A percentile compares a stretch with the other conserved stretches of the same genome.
These are phyloP conservation scores for Florisuga fusca DNA, from an alignment of 2,797 vertebrate genomes.

Conservation along the genomic window DNA sequence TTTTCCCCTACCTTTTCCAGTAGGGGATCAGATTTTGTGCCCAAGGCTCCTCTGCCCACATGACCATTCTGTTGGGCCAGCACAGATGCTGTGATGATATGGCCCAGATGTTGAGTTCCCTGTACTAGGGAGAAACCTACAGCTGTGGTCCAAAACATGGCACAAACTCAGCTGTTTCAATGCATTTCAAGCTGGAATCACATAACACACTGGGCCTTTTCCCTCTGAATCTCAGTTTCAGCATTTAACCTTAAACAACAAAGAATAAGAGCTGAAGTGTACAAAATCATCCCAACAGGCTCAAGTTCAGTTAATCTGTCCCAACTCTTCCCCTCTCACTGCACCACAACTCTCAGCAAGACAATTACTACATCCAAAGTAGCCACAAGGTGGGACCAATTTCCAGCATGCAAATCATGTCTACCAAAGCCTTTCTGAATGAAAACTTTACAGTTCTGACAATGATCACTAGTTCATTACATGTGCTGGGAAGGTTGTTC, in stretches of 20 bases:
- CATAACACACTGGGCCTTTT: background rate
- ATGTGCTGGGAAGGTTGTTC: rapidly evolving
- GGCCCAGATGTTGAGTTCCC: background rate
- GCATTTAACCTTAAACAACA: background rate
- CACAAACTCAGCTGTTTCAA: conserved; percentile 11
- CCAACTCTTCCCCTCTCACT: background rate
- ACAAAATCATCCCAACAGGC: background rate
- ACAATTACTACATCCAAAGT: background rate
- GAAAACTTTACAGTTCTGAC: background rate
- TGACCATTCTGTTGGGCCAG: background rate
- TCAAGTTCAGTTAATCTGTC: background rate
- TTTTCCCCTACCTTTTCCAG: background rate
- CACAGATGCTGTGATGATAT: background rate
- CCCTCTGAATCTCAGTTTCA: background rate
- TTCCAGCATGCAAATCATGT: background rate
- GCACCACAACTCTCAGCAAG: background rate
- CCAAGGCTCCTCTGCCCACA: background rate
- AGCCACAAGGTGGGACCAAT: background rate
- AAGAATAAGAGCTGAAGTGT: background rate
- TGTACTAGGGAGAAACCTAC: background rate
- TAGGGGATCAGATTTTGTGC: background rate
- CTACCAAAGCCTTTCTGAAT: background rate
- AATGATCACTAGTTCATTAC: background rate
- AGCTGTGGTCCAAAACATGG: background rate
- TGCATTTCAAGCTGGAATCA: background rate